These are phyloP conservation scores for Drosophila parvula DNA, from an alignment of 1,140 invertebrate genomes.

Conservation along the genomic window DNA sequence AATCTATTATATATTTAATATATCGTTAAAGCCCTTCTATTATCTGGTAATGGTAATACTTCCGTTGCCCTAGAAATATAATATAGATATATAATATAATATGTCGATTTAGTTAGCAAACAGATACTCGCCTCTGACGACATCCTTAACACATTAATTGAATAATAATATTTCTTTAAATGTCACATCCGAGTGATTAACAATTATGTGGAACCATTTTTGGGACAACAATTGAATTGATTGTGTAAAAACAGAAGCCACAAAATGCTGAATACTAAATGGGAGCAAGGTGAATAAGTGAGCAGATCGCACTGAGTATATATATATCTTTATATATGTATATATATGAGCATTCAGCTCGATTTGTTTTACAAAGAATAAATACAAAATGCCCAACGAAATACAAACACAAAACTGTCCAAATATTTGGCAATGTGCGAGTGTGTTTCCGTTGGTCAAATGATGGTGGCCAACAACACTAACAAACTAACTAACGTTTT, in stretches of 20 bases:
- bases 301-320: constrained; percentile 23
- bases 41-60: too few relatives aligned
- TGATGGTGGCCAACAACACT: constrained; percentile 48
- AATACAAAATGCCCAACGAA: constrained; percentile 47
- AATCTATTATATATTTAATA: too few relatives aligned
- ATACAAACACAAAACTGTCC: constrained; percentile 33
- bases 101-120: too few relatives aligned
- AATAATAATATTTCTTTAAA: not conserved
- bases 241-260: constrained; percentile 57
- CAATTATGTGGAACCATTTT: constrained; percentile 2
- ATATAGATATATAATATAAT: too few relatives aligned
- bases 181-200: not conserved
- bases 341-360: constrained; percentile 54
- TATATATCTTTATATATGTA: not conserved
- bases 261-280: constrained; percentile 33
- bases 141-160: too few relatives aligned
- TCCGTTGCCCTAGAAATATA: too few relatives aligned
- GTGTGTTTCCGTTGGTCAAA: constrained; percentile 56
- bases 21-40: too few relatives aligned
- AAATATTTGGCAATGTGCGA: constrained; percentile 64
- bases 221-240: constrained; percentile 46
- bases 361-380: constrained; percentile 65
- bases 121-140: too few relatives aligned
- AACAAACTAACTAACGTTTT: constrained; percentile 62
- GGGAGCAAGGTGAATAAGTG: constrained; percentile 2